Conservation (phyloP, 2,113 vertebrate genomes). For the Peromyscus californicus region DNA sequence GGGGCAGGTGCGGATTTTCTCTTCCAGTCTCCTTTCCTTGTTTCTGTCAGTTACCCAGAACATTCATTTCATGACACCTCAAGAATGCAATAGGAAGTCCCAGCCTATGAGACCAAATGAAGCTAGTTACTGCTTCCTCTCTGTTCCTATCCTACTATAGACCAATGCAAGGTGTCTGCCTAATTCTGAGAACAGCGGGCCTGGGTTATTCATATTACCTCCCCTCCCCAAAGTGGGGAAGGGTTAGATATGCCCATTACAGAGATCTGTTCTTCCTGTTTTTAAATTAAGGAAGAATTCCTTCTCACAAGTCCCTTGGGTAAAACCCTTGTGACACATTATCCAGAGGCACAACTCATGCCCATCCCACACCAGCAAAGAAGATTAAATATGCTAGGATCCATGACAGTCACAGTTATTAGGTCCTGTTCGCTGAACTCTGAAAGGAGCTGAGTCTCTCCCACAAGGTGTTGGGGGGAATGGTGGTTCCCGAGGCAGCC, state of each 20-base stretch:
- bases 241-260: neutral
- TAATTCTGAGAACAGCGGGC: neutral
- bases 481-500: accelerated
- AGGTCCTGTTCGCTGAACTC: neutral
- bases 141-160: neutral
- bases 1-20: neutral
- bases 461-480: neutral
- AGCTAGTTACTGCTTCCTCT: neutral
- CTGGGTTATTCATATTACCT: accelerated
- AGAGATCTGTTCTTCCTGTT: neutral
- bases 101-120: neutral
- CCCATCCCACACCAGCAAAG: neutral
- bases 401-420: neutral
- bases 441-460: neutral
- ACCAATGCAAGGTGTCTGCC: neutral
- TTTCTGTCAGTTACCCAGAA: neutral
- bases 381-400: neutral
- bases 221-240: neutral
- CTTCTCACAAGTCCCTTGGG: neutral
- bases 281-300: neutral
- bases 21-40: neutral
- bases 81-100: neutral
- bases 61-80: neutral
- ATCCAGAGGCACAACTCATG: neutral
- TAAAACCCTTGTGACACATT: neutral